Evolutionary conservation across 2,113 vertebrate genomes (phyloP).

Genomic region (Macquaria ambigua): DNA sequence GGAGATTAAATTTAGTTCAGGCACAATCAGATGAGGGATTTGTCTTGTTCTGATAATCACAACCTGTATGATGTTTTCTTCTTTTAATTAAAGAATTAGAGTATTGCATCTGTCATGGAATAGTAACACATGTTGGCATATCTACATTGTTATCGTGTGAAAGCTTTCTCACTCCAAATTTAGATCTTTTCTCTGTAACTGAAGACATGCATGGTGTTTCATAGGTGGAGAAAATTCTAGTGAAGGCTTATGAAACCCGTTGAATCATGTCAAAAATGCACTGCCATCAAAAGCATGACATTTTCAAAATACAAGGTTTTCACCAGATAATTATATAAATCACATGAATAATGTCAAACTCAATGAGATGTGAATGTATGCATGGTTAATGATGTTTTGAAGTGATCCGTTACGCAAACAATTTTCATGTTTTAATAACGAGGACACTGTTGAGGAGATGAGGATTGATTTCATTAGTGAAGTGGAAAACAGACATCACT

Average conservation of each 20-base stretch:
- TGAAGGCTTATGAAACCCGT: neutral
- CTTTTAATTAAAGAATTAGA: conserved; percentile 31
- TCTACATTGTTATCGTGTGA: too few relatives aligned
- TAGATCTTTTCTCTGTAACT: too few relatives aligned
- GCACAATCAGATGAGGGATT: conserved; percentile 22
- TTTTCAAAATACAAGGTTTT: conserved; percentile 1
- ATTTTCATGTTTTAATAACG: conserved; percentile 50
- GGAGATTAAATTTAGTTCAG: conserved; percentile 2
- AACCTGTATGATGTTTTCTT: conserved; percentile 31
- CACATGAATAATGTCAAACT: conserved; percentile 40
- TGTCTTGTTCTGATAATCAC: conserved; percentile 7
- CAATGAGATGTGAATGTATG: conserved; percentile 45
- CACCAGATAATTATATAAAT: conserved; percentile 30
- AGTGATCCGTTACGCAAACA: conserved; percentile 42
- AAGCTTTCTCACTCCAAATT: neutral
- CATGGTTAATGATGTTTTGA: conserved; percentile 52
- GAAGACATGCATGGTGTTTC: neutral
- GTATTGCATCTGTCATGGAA: neutral
- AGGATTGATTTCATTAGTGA: conserved; percentile 14
- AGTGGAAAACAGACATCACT: conserved; percentile 6
- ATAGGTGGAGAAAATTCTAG: neutral
- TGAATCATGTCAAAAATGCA: neutral
- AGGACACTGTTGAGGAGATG: conserved; percentile 31
- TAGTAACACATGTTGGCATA: too few relatives aligned
- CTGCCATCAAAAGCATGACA: neutral